Evolutionary conservation across 2,888 invertebrate genomes (phyloP).

Genomic region (Rhyacophila evoluta): DNA sequence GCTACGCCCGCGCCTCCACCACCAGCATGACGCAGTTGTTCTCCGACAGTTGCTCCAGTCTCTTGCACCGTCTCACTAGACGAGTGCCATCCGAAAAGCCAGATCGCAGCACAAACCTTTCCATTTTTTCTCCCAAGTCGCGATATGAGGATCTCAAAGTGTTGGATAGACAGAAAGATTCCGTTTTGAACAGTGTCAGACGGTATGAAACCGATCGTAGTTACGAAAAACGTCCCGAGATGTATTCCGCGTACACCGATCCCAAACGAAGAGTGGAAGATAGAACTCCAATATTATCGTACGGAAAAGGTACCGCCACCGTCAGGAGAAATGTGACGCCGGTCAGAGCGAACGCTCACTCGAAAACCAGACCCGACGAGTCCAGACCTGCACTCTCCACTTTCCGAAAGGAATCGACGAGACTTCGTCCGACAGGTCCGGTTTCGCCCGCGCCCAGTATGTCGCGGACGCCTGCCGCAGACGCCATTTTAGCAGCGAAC

Average conservation of each 20-base stretch:
- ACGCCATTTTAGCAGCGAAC: background rate
- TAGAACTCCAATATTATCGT: conserved; percentile 40
- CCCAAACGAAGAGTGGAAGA: conserved; percentile 54
- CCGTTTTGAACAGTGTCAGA: conserved; percentile 62
- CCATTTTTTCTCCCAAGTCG: conserved; percentile 60
- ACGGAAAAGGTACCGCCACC: conserved; percentile 23
- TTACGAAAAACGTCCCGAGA: conserved; percentile 52
- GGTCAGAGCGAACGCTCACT: conserved; percentile 57
- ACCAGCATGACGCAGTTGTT: conserved; percentile 88
- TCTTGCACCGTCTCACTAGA: conserved; percentile 83
- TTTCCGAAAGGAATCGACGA: background rate
- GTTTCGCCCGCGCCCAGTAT: conserved; percentile 54
- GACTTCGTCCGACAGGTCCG: background rate
- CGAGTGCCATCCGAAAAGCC: conserved; percentile 82
- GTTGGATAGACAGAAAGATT: conserved; percentile 61
- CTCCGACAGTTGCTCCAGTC: conserved; percentile 87
- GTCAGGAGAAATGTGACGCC: conserved; percentile 54
- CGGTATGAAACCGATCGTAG: conserved; percentile 65
- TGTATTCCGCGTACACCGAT: conserved; percentile 64
- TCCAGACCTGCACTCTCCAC: conserved; percentile 55
- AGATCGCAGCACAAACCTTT: conserved; percentile 60
- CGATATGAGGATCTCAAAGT: conserved; percentile 65
- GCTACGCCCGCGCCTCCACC: conserved; percentile 83
- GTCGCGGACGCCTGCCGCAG: conserved; percentile 58
- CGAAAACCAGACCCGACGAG: conserved; percentile 39